phyloP scores from a whole-genome alignment of 2,797 vertebrate genomes.

The Tenualosa ilisha region DNA sequence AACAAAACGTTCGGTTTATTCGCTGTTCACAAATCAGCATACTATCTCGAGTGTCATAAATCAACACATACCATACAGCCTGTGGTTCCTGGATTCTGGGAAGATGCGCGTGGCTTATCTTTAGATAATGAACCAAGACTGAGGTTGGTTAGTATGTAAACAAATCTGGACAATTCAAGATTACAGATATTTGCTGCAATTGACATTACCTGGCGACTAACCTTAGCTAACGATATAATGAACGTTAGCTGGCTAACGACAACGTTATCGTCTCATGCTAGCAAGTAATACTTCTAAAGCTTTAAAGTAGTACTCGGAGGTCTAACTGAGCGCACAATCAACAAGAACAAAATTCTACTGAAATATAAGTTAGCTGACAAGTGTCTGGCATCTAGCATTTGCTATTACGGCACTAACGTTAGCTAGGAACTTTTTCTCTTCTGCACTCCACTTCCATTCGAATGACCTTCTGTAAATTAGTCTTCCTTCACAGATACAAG shows the following conservation, averaged over 20 bases:
- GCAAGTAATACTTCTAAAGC: neutral
- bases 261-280: conserved; percentile 4
- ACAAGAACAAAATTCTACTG: neutral
- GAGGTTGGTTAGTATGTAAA: neutral
- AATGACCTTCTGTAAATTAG: neutral
- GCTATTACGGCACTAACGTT: neutral
- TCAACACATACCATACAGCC: neutral
- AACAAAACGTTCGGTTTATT: neutral
- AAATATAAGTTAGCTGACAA: neutral
- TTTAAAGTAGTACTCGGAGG: neutral
- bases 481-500: neutral
- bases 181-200: neutral
- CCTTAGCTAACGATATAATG: neutral
- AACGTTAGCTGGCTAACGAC: neutral
- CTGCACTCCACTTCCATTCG: conserved; percentile 6
- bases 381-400: neutral
- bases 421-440: conserved; percentile 13
- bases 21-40: neutral
- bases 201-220: neutral
- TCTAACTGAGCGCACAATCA: neutral
- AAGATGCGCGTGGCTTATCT: neutral
- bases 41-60: neutral
- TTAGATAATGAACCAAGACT: neutral
- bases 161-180: neutral
- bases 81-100: neutral